These are phyloP conservation scores for Percopsis omiscomaycus DNA, from an alignment of 2,797 vertebrate species.

Conservation along the genomic window DNA sequence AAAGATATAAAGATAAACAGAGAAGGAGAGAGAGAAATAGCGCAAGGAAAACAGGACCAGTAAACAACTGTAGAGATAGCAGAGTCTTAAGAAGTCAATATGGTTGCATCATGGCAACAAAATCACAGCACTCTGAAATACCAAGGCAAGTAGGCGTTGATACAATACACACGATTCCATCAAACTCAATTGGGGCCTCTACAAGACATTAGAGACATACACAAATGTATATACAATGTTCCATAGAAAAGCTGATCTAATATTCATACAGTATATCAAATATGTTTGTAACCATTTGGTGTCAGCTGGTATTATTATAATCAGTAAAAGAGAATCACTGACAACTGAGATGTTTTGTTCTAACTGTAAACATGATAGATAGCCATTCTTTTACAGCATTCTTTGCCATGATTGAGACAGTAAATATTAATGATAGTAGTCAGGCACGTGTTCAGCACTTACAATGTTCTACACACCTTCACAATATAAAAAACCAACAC, in stretches of 20 bases:
- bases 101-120: constrained; percentile 53
- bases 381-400: constrained; percentile 67
- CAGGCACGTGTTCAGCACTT: constrained; percentile 77
- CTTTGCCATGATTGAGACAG: constrained; percentile 58
- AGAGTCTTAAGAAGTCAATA: constrained; percentile 51
- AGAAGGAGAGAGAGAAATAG: constrained; percentile 30
- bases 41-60: constrained; percentile 50
- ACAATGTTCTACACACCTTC: constrained; percentile 65
- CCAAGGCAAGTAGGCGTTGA: constrained; percentile 71
- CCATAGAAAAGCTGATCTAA: constrained; percentile 29
- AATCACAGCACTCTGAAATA: constrained; percentile 65
- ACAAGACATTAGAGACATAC: constrained; percentile 48
- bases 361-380: constrained; percentile 69
- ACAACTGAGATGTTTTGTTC: constrained; percentile 43
- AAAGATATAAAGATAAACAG: constrained; percentile 27
- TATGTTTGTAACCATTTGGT: constrained; percentile 69
- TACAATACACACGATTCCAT: constrained; percentile 55
- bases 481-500: constrained; percentile 67
- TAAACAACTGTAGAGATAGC: constrained; percentile 38
- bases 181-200: constrained; percentile 27
- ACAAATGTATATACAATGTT: constrained; percentile 39
- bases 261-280: constrained; percentile 63
- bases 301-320: constrained; percentile 77
- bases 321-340: constrained; percentile 60
- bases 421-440: constrained; percentile 64